Evolutionary conservation across 2,113 vertebrate genomes (phyloP).

Genomic region (Pedetes capensis): DNA sequence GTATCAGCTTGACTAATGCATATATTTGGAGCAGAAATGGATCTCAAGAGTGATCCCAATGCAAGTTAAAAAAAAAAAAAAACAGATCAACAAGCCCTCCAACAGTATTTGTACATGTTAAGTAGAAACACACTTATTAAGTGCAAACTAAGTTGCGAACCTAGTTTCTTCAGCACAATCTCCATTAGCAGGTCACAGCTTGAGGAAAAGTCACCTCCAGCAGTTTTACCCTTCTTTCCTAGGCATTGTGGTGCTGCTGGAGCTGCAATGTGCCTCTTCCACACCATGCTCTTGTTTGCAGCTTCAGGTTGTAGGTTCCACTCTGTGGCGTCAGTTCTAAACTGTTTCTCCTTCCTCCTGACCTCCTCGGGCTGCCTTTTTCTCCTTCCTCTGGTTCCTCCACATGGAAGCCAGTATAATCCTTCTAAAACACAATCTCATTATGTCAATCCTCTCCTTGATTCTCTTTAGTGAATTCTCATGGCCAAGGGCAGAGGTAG

Average conservation of each 20-base stretch:
- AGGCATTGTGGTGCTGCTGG: not conserved
- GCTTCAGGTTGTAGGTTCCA: not conserved
- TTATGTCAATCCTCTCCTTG: not conserved
- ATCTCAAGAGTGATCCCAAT: conserved; percentile 42
- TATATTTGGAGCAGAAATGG: not conserved
- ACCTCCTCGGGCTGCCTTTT: not conserved
- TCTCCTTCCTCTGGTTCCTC: not conserved
- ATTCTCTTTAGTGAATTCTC: not conserved
- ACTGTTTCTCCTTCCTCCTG: not conserved
- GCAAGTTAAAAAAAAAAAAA: not conserved
- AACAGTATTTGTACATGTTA: not conserved
- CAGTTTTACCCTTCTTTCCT: not conserved
- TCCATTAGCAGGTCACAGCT: not conserved
- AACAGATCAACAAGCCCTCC: not conserved
- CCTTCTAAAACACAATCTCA: not conserved
- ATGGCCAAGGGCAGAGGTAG: not conserved
- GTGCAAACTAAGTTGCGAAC: not conserved
- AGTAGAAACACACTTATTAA: not conserved
- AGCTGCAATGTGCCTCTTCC: not conserved
- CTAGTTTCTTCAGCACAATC: not conserved
- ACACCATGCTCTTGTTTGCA: not conserved
- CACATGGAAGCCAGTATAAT: not conserved
- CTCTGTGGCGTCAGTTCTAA: not conserved
- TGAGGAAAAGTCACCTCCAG: not conserved
- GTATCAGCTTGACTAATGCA: not conserved